These are phyloP conservation scores for Minunthozetes semirufus DNA, from an alignment of 2,888 invertebrate species.

Conservation along the genomic window DNA sequence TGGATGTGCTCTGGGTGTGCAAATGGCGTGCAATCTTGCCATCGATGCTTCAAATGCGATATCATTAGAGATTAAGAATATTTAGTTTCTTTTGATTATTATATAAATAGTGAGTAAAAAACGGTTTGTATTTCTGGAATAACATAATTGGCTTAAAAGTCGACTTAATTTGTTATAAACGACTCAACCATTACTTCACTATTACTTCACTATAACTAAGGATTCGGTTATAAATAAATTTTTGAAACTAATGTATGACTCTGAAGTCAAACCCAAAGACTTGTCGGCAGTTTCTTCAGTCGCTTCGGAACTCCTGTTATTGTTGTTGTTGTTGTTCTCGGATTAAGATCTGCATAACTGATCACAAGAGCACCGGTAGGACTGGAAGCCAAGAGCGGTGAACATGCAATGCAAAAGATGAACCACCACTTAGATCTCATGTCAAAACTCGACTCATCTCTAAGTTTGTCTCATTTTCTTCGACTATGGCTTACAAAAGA, in stretches of 20 bases:
- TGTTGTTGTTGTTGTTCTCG: not conserved
- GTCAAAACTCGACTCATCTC: not conserved
- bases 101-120: too few species aligned
- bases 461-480: not conserved
- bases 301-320: not conserved
- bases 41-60: not conserved
- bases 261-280: not conserved
- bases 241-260: not conserved
- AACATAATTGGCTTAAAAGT: constrained; percentile 17
- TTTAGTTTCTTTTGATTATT: not conserved
- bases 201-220: not conserved
- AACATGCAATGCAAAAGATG: not conserved
- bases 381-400: too few species aligned
- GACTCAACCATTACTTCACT: too few species aligned
- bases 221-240: not conserved
- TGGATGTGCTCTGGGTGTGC: too few species aligned
- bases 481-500: not conserved
- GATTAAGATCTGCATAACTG: constrained; percentile 7
- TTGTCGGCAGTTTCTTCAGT: constrained; percentile 8
- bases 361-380: not conserved
- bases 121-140: not conserved
- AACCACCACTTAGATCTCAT: constrained; percentile 7
- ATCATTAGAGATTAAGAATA: constrained; percentile 3
- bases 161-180: not conserved
- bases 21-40: too few species aligned